Evolutionary conservation across 2,113 vertebrate genomes (phyloP), one percentile per base, ranked within the genome.

Genomic region (Sapajus apella): DNA sequence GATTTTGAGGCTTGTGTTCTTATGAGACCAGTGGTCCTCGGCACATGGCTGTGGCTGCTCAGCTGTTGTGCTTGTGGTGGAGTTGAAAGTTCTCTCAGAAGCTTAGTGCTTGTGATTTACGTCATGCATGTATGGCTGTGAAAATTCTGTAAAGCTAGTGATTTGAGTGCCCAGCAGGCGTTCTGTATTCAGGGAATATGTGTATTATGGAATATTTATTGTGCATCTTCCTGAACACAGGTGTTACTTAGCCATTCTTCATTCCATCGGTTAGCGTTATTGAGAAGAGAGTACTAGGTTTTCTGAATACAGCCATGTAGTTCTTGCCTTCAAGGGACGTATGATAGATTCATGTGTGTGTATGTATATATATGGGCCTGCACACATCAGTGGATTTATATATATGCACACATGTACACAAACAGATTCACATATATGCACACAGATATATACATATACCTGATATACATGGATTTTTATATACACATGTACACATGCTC

Each of bases 231-330:
- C 43, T 18, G 40, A 87, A 43, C 35, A 1, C 1, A 8, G 27
- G 66, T 11, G 1, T 76, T 9, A 4, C 40, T n/a, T 47, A 25
- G 35, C 56, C 23, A 5, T 11, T 2, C 6, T 20, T 14, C 47
- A 72, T 6, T 37, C 12, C 12, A 8, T 2, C 3, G 17, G 3
- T 27, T 25, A 6, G 11, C 6, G 4, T 12, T 55, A 25, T 27
- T 52, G 40, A 27, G 79, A 61, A n/a, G 55, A 0, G 8, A 18
- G 50, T 58, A 6, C 50, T 45, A 2, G 50, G 23, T 45, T 37
- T 45, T 7, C 2, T 13, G 27, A 77, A 11, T 17, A 9, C 18
- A 14, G 2, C 40, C 5, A 9, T 8, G 32, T 16, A 8, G 45
- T n/a, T 32, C 87, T 56, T 40, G 75, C 16, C 56, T 25, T 35